Percentiles rank a stretch among this genome's conserved stretches.
Conservation (phyloP, 2,888 invertebrate genomes). For the Carcina quercana region DNA sequence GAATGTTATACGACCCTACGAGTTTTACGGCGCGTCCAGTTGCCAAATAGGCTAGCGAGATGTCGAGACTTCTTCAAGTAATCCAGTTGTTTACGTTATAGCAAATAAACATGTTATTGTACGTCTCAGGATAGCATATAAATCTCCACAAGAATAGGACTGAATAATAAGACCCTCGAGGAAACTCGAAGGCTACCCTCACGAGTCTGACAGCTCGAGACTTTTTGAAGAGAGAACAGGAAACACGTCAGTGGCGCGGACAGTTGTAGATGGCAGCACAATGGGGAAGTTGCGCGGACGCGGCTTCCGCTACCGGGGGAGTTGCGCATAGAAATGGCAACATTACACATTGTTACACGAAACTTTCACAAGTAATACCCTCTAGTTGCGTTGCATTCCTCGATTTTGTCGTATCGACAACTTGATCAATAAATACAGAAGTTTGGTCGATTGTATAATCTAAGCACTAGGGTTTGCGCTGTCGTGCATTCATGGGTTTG, state of each 20-base stretch:
- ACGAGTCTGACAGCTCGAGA: conserved; percentile 62
- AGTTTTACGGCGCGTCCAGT: too few relatives aligned
- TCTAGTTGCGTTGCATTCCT: conserved; percentile 50
- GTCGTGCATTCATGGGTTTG: too few relatives aligned
- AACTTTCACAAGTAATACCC: conserved; percentile 64
- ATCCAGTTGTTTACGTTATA: too few relatives aligned
- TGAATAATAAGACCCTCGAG: conserved; percentile 64
- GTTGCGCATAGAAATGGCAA: conserved; percentile 69
- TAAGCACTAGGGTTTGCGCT: too few relatives aligned
- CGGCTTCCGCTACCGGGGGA: conserved; percentile 54
- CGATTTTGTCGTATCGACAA: conserved; percentile 45
- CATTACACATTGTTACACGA: conserved; percentile 69
- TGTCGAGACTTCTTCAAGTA: too few relatives aligned
- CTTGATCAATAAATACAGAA: conserved; percentile 47
- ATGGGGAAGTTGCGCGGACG: conserved; percentile 53
- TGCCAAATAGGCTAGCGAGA: too few relatives aligned
- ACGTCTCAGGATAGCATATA: too few relatives aligned
- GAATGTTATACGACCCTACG: too few relatives aligned
- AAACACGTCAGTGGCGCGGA: conserved; percentile 62
- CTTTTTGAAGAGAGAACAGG: conserved; percentile 69
- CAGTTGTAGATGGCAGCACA: conserved; percentile 69
- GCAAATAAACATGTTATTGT: too few relatives aligned
- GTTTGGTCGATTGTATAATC: too few relatives aligned
- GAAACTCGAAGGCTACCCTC: conserved; percentile 58
- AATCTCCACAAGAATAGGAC: conserved; percentile 45